Conservation (phyloP, 2,113 vertebrate genomes). For the Zingel zingel region DNA sequence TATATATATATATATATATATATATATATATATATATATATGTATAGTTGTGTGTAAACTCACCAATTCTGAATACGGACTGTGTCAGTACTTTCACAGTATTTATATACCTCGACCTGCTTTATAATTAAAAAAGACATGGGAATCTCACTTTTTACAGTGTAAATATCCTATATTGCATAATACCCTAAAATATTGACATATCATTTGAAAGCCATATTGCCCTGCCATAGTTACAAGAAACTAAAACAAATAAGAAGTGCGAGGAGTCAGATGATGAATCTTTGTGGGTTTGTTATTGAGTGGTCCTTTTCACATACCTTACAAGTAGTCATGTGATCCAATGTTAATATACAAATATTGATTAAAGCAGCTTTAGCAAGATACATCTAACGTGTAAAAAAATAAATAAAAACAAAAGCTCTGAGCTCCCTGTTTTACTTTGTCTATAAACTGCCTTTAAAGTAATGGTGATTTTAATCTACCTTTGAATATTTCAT, state of each 20-base stretch:
- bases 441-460: conserved; percentile 54
- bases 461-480: conserved; percentile 63
- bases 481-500: conserved; percentile 75
- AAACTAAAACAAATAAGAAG: not conserved
- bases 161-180: too few species aligned
- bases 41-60: too few species aligned
- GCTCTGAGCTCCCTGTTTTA: not conserved
- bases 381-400: not conserved
- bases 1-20: too few species aligned
- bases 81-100: too few species aligned
- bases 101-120: too few species aligned
- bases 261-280: not conserved
- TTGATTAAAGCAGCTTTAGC: not conserved
- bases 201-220: too few species aligned
- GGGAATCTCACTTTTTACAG: too few species aligned
- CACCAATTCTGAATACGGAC: too few species aligned
- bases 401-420: too few species aligned
- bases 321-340: not conserved
- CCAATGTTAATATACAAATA: not conserved
- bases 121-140: too few species aligned
- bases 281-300: not conserved
- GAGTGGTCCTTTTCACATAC: not conserved
- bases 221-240: not conserved
- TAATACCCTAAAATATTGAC: too few species aligned
- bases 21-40: too few species aligned